Base-by-base conservation (phyloP, 2,888 invertebrate species). In the Meiosimyza decipiens region DNA sequence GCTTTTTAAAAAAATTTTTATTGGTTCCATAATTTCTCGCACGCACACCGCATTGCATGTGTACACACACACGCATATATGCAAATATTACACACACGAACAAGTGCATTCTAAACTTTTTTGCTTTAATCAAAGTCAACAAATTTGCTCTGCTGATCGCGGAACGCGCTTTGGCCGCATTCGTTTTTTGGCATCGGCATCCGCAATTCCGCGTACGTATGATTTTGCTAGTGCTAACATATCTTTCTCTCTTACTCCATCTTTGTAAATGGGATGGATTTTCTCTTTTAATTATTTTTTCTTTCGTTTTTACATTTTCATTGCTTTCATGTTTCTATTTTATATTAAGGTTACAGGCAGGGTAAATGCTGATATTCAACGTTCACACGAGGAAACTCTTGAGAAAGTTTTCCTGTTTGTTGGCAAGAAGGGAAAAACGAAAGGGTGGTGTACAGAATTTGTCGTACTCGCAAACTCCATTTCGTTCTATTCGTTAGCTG, bases 201-300 rank as follows among this genome's bases (percentile, higher is more conserved):
- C 73, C 70, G 69, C 64, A 57, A 54, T 33, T 22, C 22, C 18
- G 76, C 74, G 74, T 74, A 74, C 74, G 74, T 74, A 74, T 76
- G 73, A 73, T 74, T 76, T 76, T 76, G 76, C 74, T 76, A 28
- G 28, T 28, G 28, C 28, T 28, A 28, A 69, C 73, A 76, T 73
- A 18, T 6, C 40, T 6, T 28, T 28, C 40, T 40, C 40, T 9
- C 9, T 40, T 7, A 40, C 40, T 9, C 40, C 40, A 9, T 40
- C 9, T 40, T 40, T 9, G 40, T 6, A 2, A 6, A 40, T 40
- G 28, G 0, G 28, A 28, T 28, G 28, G 28, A 28, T 40, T 40
- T 40, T 40, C 40, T 40, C 40, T 40, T 40, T 40, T n/a, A 16
- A 15, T 63, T 49, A 47, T 28, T 49, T 55, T 54, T 47, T 22